Base-by-base conservation (phyloP, 1,140 invertebrate species). In the Drosophila simulans region DNA sequence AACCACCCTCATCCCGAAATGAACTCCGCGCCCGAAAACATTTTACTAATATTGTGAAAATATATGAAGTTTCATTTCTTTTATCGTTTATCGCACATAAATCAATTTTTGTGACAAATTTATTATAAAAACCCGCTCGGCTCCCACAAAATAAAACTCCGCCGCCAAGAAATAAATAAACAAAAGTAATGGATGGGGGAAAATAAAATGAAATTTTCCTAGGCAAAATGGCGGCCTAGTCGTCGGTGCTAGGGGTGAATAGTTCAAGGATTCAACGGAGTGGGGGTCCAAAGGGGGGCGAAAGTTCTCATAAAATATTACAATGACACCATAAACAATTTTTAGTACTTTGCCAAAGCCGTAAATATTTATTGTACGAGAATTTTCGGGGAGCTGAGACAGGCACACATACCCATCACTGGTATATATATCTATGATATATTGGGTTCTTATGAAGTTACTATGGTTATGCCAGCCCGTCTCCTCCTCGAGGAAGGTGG, bases 41-140 rank as follows among this genome's bases (percentile, higher is more conserved):
- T 71, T 71, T 56, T 70, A 71, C 55, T 70, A 70, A 70, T 70
- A 76, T 76, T 76, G 73, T 76, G 71, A 58, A 76, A 76, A 76
- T 80, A 78, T 78, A 78, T 80, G 62, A 74, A 69, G 62, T 77
- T 60, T 65, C 71, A 75, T 84, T 86, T 70, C 75, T 80, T 82
- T 85, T 90, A 90, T 90, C 82, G 75, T 91, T 90, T 90, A 90
- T 90, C 86, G 88, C 86, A 53, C 85, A 90, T 90, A 90, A 90
- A 90, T 90, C 86, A 90, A 90, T 90, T 90, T 90, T 83, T 90
- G 82, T 90, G 86, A 90, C 86, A 90, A 90, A 90, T 90, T 90
- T 90, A 90, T 90, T 90, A 90, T 90, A 83, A 90, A 80, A 80
- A 81, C 64, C 65, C 51, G 52, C 51, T 69, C 13, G 51, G 64